Conservation (phyloP, 2,113 vertebrate species). For the Chloebia gouldiae region DNA sequence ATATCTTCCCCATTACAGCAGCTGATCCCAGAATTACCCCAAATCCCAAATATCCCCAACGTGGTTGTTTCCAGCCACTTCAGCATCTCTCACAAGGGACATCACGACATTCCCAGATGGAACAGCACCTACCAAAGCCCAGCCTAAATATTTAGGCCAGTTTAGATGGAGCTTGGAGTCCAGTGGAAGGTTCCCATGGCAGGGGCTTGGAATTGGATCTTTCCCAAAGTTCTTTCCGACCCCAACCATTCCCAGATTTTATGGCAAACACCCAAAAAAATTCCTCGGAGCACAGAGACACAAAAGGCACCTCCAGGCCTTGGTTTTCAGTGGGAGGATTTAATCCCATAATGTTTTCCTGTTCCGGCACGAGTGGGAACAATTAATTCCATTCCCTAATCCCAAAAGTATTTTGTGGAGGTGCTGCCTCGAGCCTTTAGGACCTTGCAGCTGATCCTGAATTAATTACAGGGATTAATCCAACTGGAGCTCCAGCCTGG, state of each 20-base stretch:
- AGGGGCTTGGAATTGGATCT: not conserved
- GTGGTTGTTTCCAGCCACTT: constrained; percentile 75
- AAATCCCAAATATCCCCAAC: constrained; percentile 42
- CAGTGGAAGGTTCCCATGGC: not conserved
- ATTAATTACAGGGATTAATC: not conserved
- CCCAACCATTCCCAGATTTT: not conserved
- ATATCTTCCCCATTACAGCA: accelerated
- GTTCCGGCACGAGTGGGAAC: not conserved
- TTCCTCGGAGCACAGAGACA: not conserved
- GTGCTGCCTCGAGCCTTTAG: not conserved
- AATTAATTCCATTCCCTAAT: not conserved
- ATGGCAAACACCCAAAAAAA: not conserved
- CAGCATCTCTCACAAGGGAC: not conserved
- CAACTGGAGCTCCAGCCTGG: not conserved
- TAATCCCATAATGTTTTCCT: not conserved
- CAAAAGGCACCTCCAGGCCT: not conserved
- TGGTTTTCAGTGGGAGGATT: not conserved
- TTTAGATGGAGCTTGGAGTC: not conserved
- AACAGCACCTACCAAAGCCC: not conserved
- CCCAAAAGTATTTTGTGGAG: not conserved
- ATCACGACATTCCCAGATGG: not conserved
- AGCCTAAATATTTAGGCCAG: not conserved
- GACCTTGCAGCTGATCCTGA: not conserved
- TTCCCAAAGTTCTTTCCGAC: not conserved
- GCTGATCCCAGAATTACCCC: not conserved